phyloP scores from a whole-genome alignment of 2,888 invertebrate genomes.

The Diabrotica balteata region DNA sequence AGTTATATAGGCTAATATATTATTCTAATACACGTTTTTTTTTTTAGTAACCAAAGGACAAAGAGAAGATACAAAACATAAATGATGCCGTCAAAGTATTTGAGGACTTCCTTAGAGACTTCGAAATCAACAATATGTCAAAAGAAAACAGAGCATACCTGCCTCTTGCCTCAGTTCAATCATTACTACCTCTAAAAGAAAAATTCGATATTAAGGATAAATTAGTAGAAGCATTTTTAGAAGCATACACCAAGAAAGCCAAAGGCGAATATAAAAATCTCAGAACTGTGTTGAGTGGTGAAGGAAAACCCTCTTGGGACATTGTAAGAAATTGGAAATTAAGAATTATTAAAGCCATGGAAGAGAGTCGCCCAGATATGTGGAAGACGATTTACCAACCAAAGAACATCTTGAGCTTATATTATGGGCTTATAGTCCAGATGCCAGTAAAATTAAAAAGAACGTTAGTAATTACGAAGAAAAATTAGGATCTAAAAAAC shows the following conservation, averaged over 20 bases:
- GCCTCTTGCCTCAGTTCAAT: conserved; percentile 66
- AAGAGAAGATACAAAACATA: conserved; percentile 76
- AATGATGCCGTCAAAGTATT: conserved; percentile 75
- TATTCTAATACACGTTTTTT: conserved; percentile 2
- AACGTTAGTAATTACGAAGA: conserved; percentile 61
- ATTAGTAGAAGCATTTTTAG: conserved; percentile 64
- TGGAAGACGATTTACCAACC: conserved; percentile 73
- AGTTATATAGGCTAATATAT: too few relatives aligned
- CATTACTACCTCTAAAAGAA: conserved; percentile 64
- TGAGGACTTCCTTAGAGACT: conserved; percentile 77
- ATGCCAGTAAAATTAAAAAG: conserved; percentile 72
- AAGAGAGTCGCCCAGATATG: conserved; percentile 69
- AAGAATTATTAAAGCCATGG: conserved; percentile 66
- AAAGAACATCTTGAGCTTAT: conserved; percentile 72
- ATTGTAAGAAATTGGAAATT: conserved; percentile 73
- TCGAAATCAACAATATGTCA: conserved; percentile 71
- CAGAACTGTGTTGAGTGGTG: conserved; percentile 67
- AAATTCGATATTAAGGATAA: conserved; percentile 63
- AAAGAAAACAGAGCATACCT: conserved; percentile 76
- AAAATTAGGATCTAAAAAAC: conserved; percentile 54
- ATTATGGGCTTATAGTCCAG: conserved; percentile 80
- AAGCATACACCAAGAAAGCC: conserved; percentile 68
- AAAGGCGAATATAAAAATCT: conserved; percentile 78
- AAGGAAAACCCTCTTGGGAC: conserved; percentile 74
- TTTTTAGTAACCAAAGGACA: conserved; percentile 74